Evolutionary conservation across 2,797 vertebrate genomes (phyloP), one percentile per base, ranked within the genome.

Genomic region (Cephalopachus bancanus): DNA sequence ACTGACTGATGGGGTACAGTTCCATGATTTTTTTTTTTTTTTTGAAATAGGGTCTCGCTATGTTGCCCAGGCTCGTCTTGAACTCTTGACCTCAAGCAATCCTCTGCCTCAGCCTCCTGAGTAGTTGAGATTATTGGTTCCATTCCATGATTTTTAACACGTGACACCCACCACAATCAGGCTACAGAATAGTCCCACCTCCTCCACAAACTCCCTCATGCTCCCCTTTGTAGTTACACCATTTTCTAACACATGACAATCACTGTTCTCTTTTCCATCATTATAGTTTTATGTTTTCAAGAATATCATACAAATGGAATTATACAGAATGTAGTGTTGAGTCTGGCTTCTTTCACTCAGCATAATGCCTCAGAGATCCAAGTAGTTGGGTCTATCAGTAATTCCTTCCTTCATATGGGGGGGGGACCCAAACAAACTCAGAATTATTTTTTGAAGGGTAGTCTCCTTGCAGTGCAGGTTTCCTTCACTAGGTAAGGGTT

Each of bases 201-300:
- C 19, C 49, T 49, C 14, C 5, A 53, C 14, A 89, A 80, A 51
- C 55, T 64, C 9, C 81, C 55, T 37, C 49, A 5, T 90, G 71
- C 19, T 78, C 60, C 6, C 69, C 22, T 74, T 80, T 89, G 17
- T 62, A 74, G 30, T 94, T 17, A 89, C 8, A 85, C 22, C 28
- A 26, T 67, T 95, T 22, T 93, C 79, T 89, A 76, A 91, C 49
- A 65, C 74, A 83, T 10, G 14, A 72, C 55, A 92, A 90, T 14
- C 49, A 96, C 65, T 72, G 57, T 16, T 92, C 30, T n/a, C 15
- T 65, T 88, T 28, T 37, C 57, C 37, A 74, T 37, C 16, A 59
- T 75, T 89, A 74, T 3, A 53, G 62, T 94, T 94, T 60, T 44
- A 44, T 44, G 89, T 81, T 96, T 93, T 83, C 37, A 94, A 94